Conservation (phyloP, 2,113 vertebrate species). For the Shinisaurus crocodilurus region DNA sequence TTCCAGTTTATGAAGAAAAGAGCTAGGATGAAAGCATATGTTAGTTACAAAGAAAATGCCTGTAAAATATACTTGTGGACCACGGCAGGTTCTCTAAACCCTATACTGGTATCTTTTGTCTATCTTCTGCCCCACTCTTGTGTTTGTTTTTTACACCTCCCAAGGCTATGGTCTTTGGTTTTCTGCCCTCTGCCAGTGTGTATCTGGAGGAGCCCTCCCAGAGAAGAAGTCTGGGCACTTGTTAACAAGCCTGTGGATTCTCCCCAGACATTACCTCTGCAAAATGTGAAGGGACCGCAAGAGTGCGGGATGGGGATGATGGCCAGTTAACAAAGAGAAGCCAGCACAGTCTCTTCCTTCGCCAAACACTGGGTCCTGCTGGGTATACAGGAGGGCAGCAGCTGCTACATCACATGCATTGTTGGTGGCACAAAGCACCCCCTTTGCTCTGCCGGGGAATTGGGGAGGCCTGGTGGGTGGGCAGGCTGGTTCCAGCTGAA, state of each 20-base stretch:
- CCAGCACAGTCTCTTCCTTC: neutral
- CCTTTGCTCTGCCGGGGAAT: neutral
- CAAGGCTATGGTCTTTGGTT: neutral
- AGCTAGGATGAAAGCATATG: neutral
- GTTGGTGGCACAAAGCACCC: neutral
- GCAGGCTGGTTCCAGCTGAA: neutral
- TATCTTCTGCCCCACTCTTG: too few species aligned
- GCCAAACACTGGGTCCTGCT: neutral
- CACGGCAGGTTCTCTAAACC: neutral
- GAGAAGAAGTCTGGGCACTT: neutral
- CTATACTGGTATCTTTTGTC: neutral
- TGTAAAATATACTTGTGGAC: neutral
- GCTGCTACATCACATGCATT: too few species aligned
- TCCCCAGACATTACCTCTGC: neutral
- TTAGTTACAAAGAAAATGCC: neutral
- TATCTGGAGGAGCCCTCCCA: neutral
- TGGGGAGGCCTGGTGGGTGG: neutral
- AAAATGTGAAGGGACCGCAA: neutral
- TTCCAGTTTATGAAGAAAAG: neutral
- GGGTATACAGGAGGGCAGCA: neutral
- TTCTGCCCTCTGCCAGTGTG: neutral
- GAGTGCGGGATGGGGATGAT: neutral
- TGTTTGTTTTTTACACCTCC: neutral
- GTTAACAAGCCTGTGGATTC: neutral
- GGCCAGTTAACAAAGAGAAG: neutral